Conservation (phyloP, 2,113 vertebrate species). For the Candoia aspera region DNA sequence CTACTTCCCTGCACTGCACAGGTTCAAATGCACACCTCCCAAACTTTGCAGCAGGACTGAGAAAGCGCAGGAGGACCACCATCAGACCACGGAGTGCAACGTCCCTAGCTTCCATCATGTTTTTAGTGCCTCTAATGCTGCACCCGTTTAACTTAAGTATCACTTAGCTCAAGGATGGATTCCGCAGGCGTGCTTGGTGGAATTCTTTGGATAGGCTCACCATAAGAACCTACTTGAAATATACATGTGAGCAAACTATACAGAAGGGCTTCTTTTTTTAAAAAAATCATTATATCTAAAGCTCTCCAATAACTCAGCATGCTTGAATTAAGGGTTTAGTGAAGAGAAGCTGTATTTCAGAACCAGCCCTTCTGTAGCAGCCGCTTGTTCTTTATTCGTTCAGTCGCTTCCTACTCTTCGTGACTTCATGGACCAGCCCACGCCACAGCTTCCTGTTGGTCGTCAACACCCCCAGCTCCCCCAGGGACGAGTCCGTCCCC, state of each 20-base stretch:
- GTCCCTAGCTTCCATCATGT: neutral
- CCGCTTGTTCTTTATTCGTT: too few relatives aligned
- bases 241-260: neutral
- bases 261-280: neutral
- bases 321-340: neutral
- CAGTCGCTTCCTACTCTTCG: too few relatives aligned
- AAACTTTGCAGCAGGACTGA: too few relatives aligned
- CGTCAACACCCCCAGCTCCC: too few relatives aligned
- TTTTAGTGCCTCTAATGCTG: neutral
- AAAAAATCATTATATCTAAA: neutral
- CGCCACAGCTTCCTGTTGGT: too few relatives aligned
- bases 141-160: neutral
- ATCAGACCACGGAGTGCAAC: neutral
- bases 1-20: too few relatives aligned
- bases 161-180: neutral
- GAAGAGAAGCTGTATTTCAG: neutral
- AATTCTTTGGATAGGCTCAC: neutral
- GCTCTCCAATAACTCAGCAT: neutral
- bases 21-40: too few relatives aligned
- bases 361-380: neutral
- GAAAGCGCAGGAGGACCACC: neutral
- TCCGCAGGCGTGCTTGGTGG: neutral
- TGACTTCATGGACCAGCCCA: too few relatives aligned
- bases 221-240: neutral
- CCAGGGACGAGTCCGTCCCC: too few relatives aligned